Percentiles rank a stretch among this genome's conserved stretches.
Evolutionary conservation across 2,888 invertebrate genomes (phyloP).

Genomic region (Drosophila algonquin): DNA sequence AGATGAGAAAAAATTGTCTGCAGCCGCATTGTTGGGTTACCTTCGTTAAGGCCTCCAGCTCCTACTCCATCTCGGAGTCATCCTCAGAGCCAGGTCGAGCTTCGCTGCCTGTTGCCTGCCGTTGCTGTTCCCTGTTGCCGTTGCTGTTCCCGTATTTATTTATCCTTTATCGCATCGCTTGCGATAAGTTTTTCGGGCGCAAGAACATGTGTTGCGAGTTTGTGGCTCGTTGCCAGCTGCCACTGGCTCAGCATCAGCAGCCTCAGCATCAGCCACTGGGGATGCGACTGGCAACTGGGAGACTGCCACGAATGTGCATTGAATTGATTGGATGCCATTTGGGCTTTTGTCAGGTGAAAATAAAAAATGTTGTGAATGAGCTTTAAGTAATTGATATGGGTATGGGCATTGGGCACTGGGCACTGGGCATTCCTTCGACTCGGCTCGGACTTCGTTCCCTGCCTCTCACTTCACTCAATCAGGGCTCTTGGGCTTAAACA

Average conservation of each 20-base stretch:
- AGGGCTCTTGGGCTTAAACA: conserved; percentile 51
- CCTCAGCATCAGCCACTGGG: not conserved
- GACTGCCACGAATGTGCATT: conserved; percentile 32
- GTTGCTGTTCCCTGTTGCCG: conserved; percentile 26
- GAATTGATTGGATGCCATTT: conserved; percentile 81
- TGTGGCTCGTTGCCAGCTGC: conserved; percentile 64
- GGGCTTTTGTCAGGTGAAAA: conserved; percentile 82
- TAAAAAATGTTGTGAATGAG: conserved; percentile 82
- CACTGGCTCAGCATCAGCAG: not conserved
- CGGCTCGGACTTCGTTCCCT: not conserved
- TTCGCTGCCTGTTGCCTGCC: not conserved
- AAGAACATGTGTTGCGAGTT: conserved; percentile 81
- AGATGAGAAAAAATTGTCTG: conserved; percentile 50
- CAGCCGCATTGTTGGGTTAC: conserved; percentile 12
- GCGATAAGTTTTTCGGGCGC: conserved; percentile 82
- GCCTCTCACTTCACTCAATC: conserved; percentile 67
- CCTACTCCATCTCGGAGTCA: not conserved
- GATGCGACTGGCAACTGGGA: conserved; percentile 11
- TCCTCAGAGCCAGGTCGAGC: conserved; percentile 1
- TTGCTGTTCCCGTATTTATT: conserved; percentile 64
- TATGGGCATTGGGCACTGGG: conserved; percentile 47
- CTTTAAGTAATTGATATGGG: conserved; percentile 83
- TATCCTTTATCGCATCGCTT: conserved; percentile 78
- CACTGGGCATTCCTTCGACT: conserved; percentile 11
- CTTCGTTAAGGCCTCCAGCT: conserved; percentile 33